Conservation (phyloP, 2,113 vertebrate genomes). For the Illadopsis cleaveri region DNA sequence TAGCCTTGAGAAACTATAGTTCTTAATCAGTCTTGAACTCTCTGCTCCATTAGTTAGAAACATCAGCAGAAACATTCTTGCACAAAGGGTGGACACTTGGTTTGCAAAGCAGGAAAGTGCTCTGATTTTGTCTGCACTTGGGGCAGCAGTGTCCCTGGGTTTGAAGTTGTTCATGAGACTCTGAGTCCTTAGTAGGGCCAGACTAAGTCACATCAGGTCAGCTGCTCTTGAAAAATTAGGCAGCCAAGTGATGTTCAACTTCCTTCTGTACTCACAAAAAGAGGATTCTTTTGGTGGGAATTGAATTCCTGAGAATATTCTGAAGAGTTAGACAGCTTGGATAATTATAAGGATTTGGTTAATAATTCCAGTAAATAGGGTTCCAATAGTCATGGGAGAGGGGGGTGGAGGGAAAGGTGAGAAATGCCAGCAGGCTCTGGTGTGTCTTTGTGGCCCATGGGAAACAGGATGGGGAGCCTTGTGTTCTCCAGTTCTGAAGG, state of each 20-base stretch:
- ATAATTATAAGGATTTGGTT: neutral
- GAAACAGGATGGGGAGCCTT: neutral
- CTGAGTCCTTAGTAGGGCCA: neutral
- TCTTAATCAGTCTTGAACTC: neutral
- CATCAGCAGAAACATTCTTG: neutral
- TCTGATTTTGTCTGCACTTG: accelerated
- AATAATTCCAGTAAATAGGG: neutral
- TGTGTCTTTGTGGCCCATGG: neutral
- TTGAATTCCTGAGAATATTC: neutral
- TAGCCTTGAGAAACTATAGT: neutral
- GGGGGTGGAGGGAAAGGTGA: neutral
- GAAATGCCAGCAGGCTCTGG: neutral
- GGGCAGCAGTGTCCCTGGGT: neutral
- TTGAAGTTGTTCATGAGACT: neutral
- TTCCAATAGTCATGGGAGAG: neutral
- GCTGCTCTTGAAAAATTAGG: neutral
- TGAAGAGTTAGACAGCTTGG: neutral
- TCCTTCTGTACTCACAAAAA: neutral
- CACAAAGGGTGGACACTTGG: neutral
- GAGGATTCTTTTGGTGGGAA: neutral
- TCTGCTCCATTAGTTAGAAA: neutral
- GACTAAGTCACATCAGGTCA: neutral
- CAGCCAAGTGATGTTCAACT: neutral
- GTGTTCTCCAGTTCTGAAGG: neutral
- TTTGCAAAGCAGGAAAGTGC: neutral